Conservation (phyloP, 2,888 invertebrate genomes). For the Drosophila limbata region DNA sequence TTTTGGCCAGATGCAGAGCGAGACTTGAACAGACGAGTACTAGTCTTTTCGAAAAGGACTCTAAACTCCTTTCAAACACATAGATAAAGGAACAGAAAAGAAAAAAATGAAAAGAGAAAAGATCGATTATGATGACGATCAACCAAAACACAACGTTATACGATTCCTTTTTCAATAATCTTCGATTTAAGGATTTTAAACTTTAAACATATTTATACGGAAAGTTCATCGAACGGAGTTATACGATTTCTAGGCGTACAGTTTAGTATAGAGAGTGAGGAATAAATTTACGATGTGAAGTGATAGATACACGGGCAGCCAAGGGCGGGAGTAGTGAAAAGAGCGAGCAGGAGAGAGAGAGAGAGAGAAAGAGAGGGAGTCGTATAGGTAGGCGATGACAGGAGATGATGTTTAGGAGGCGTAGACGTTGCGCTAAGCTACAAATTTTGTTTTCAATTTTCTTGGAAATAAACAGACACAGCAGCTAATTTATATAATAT, state of each 20-base stretch:
- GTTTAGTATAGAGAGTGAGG: slow-evolving; percentile 29
- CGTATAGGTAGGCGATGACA: slow-evolving; percentile 1
- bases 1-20: slow-evolving; percentile 55
- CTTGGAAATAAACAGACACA: slow-evolving; percentile 38
- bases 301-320: slow-evolving; percentile 34
- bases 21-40: slow-evolving; percentile 58
- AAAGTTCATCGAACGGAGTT: slow-evolving; percentile 20
- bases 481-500: slow-evolving; percentile 63
- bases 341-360: not conserved
- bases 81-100: slow-evolving; percentile 11
- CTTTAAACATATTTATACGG: slow-evolving; percentile 12
- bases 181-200: slow-evolving; percentile 58
- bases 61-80: slow-evolving; percentile 79
- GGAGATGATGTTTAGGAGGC: slow-evolving; percentile 29
- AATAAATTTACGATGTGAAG: slow-evolving; percentile 4
- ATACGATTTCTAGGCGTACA: slow-evolving; percentile 58
- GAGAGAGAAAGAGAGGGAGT: not conserved
- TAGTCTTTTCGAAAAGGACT: slow-evolving; percentile 85
- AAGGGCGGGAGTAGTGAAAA: not conserved
- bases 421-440: slow-evolving; percentile 61
- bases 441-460: slow-evolving; percentile 55
- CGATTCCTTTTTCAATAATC: slow-evolving; percentile 69
- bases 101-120: not conserved
- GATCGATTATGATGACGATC: slow-evolving; percentile 8
- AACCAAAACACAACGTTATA: slow-evolving; percentile 77